These are phyloP conservation scores for Falco berigora DNA, from an alignment of 2,797 vertebrate species.

Conservation along the genomic window DNA sequence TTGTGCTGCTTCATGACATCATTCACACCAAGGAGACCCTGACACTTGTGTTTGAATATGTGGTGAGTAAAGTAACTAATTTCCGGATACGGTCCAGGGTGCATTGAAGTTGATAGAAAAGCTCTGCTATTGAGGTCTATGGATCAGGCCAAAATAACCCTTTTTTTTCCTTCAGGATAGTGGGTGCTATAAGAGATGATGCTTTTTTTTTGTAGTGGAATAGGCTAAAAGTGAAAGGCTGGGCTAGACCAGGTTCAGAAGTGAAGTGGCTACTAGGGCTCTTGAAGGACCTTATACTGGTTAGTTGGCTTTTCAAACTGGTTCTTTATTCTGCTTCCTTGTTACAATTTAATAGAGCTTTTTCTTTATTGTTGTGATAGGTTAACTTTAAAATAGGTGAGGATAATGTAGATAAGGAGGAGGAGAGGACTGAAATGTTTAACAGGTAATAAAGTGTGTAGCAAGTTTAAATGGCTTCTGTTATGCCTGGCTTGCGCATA, in stretches of 20 bases:
- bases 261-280: not conserved
- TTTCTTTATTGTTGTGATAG: not conserved
- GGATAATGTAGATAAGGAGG: not conserved
- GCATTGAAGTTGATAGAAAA: not conserved
- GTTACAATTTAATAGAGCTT: not conserved
- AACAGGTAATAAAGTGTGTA: not conserved
- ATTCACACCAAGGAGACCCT: constrained; percentile 87
- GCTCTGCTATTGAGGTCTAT: not conserved
- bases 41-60: constrained; percentile 86
- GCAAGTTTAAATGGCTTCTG: not conserved
- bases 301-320: not conserved
- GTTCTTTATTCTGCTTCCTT: not conserved
- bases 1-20: constrained; percentile 86
- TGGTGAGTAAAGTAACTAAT: constrained; percentile 75
- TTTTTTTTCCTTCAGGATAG: not conserved
- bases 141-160: not conserved
- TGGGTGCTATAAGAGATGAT: not conserved
- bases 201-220: not conserved
- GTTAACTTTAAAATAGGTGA: not conserved
- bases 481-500: not conserved
- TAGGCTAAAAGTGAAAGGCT: not conserved
- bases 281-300: not conserved
- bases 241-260: not conserved
- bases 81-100: not conserved
- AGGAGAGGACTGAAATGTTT: not conserved